Evolutionary conservation across 2,888 invertebrate species (phyloP).

Genomic region (Cheilosia grossa): DNA sequence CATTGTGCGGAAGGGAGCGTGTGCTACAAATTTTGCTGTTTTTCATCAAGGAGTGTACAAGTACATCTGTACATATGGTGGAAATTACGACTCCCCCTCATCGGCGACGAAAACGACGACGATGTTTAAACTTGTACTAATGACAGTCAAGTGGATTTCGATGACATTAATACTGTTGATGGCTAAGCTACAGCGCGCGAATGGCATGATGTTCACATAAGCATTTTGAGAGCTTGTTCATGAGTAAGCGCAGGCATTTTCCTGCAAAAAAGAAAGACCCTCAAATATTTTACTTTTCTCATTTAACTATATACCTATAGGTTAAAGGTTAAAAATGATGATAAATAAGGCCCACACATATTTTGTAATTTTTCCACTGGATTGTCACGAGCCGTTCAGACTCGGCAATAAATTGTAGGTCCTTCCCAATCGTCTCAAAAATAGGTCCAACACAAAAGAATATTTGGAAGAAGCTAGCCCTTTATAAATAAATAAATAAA

Average conservation of each 20-base stretch:
- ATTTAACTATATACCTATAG: too few relatives aligned
- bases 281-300: too few relatives aligned
- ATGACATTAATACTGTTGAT: constrained; percentile 33
- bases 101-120: background rate
- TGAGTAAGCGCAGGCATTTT: background rate
- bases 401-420: too few relatives aligned
- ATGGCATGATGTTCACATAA: background rate
- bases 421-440: too few relatives aligned
- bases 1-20: background rate
- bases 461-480: too few relatives aligned
- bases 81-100: constrained; percentile 17
- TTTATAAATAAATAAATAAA: too few relatives aligned
- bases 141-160: constrained; percentile 39
- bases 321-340: too few relatives aligned
- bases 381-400: too few relatives aligned
- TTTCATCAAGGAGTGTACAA: background rate
- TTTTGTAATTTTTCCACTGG: too few relatives aligned
- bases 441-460: too few relatives aligned
- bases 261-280: too few relatives aligned
- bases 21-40: background rate
- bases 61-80: background rate
- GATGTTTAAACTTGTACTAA: constrained; percentile 27
- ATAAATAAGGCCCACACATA: too few relatives aligned
- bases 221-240: background rate
- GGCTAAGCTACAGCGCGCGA: background rate